Evolutionary conservation across 1,140 invertebrate species (phyloP).

Genomic region (Frieseomelitta varia): DNA sequence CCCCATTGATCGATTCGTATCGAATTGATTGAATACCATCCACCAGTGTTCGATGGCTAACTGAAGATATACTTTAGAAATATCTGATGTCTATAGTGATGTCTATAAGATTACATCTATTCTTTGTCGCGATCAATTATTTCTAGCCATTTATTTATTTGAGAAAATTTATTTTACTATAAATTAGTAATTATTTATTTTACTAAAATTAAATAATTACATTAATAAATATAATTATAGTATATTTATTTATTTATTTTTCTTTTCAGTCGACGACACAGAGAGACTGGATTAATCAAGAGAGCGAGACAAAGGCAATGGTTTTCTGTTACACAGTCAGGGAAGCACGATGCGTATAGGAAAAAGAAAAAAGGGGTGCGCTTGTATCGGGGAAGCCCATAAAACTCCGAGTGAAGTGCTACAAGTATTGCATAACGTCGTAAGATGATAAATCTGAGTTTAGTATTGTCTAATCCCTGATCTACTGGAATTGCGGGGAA

Average conservation of each 20-base stretch:
- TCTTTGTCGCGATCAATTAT: neutral
- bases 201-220: too few relatives aligned
- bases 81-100: too few relatives aligned
- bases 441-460: slow-evolving; percentile 35
- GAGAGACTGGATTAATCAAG: neutral
- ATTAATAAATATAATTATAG: too few relatives aligned
- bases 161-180: too few relatives aligned
- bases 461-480: neutral
- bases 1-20: too few relatives aligned
- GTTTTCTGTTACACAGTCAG: slow-evolving; percentile 4
- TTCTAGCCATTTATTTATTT: too few relatives aligned
- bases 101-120: too few relatives aligned
- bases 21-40: too few relatives aligned
- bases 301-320: neutral
- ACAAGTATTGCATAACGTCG: slow-evolving; percentile 31
- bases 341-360: slow-evolving; percentile 4
- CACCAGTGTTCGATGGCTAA: too few relatives aligned
- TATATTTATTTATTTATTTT: too few relatives aligned
- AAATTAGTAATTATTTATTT: too few relatives aligned
- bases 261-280: neutral
- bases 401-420: slow-evolving; percentile 32
- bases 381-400: slow-evolving; percentile 21
- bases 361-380: neutral
- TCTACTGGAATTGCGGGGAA: too few relatives aligned
- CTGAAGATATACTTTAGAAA: neutral